A percentile compares a stretch with the other conserved stretches of the same genome.
phyloP scores from a whole-genome alignment of 2,888 invertebrate species.

The Phalera bucephala region DNA sequence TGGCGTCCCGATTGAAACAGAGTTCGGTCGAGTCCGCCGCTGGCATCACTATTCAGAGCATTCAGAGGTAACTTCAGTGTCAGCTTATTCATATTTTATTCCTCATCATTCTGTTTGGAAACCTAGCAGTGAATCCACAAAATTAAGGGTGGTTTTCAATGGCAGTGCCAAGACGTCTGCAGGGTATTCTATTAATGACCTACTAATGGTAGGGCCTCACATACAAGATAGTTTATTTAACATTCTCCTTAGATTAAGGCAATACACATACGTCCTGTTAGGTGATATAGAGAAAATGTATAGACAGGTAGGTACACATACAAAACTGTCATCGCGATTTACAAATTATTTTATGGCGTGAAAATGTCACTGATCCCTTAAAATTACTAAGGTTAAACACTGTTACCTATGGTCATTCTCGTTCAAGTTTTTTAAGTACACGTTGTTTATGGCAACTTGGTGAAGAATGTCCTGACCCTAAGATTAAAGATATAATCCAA shows the following conservation, averaged over 20 bases:
- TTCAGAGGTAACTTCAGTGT: no score
- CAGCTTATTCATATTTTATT: no score
- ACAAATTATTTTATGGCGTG: conserved; percentile 13
- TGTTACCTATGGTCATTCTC: conserved; percentile 2
- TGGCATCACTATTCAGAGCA: no score
- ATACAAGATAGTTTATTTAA: no score
- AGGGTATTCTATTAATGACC: conserved; percentile 1
- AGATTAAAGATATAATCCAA: conserved; percentile 4
- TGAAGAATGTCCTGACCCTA: conserved; percentile 9
- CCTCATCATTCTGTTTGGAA: conserved; percentile 6
- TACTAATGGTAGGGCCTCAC: no score
- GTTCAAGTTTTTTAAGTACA: conserved; percentile 14
- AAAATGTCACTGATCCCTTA: not conserved
- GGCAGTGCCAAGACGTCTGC: not conserved
- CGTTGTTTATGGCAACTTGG: conserved; percentile 10
- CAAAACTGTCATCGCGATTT: conserved; percentile 9
- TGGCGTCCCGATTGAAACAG: no score
- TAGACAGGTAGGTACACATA: not conserved
- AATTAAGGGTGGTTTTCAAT: conserved; percentile 3
- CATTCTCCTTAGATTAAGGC: conserved; percentile 4
- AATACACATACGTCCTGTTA: conserved; percentile 14
- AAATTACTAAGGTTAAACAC: not conserved
- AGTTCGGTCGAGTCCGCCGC: no score
- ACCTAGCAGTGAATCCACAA: conserved; percentile 4
- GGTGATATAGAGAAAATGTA: conserved; percentile 25